Evolutionary conservation across 1,140 invertebrate species (phyloP).

Genomic region (Saccostrea cuccullata): DNA sequence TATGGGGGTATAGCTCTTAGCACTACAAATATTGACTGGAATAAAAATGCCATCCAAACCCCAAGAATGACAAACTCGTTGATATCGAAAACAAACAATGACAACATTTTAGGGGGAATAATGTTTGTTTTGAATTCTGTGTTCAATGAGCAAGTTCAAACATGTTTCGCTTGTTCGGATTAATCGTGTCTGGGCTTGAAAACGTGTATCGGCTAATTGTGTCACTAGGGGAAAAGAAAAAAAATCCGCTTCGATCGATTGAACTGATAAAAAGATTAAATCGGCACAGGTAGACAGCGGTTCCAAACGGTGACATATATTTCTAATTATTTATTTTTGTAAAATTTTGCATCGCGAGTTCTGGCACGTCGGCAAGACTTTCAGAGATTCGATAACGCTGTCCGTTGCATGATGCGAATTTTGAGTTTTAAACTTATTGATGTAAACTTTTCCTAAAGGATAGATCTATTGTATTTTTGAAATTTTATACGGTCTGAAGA

Average conservation of each 20-base stretch:
- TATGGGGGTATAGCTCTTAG: neutral
- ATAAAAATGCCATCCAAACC: slow-evolving; percentile 3
- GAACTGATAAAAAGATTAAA: neutral
- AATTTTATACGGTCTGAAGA: too few species aligned
- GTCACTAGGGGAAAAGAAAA: neutral
- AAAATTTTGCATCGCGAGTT: neutral
- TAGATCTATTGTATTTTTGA: too few species aligned
- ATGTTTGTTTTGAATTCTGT: slow-evolving; percentile 10
- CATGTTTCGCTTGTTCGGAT: neutral
- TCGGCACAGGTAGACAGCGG: neutral
- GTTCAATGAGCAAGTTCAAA: slow-evolving; percentile 3
- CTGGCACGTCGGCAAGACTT: too few species aligned
- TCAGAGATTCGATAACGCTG: too few species aligned
- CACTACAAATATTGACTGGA: neutral
- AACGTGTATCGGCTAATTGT: neutral
- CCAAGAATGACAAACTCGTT: slow-evolving; percentile 15
- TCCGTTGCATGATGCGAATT: too few species aligned
- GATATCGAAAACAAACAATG: slow-evolving; percentile 31
- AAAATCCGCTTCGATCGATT: slow-evolving; percentile 7
- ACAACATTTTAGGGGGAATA: slow-evolving; percentile 8
- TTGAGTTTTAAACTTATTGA: too few species aligned
- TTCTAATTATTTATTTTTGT: neutral
- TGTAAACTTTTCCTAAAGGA: too few species aligned
- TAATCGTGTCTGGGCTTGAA: neutral
- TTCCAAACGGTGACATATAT: neutral